These are phyloP conservation scores for Aegithalos caudatus DNA, from an alignment of 2,113 vertebrate species.

Conservation along the genomic window DNA sequence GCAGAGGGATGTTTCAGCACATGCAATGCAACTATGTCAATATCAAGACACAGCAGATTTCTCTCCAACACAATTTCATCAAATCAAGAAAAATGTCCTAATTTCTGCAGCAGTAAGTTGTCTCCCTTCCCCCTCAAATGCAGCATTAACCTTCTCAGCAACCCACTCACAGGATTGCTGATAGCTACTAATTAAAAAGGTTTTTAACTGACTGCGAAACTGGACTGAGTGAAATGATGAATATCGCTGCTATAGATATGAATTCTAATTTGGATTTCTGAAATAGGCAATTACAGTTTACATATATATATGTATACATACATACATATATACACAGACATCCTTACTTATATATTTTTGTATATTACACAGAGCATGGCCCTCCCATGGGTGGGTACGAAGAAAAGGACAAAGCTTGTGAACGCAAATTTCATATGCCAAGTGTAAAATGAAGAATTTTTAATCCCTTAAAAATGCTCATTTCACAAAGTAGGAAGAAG, in stretches of 20 bases:
- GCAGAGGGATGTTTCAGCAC: background rate
- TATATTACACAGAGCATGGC: background rate
- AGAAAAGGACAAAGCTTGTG: background rate
- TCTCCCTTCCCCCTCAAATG: background rate
- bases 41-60: conserved; percentile 2
- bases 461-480: background rate
- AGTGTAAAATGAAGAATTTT: background rate
- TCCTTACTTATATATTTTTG: background rate
- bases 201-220: background rate
- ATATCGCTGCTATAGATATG: background rate
- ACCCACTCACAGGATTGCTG: background rate
- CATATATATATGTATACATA: background rate
- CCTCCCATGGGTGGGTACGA: background rate
- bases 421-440: background rate
- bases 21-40: background rate
- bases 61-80: background rate
- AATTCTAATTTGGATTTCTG: conserved; percentile 6
- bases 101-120: background rate
- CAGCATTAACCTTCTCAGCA: conserved; percentile 14
- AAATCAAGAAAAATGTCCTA: conserved; percentile 37
- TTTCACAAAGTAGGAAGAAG: background rate
- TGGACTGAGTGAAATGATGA: background rate
- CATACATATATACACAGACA: background rate
- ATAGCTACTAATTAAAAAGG: conserved; percentile 24
- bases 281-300: background rate